Percentiles rank a stretch among this genome's conserved stretches.
These are phyloP conservation scores for Patagioenas fasciata DNA, from an alignment of 2,113 vertebrate species.

Conservation along the genomic window DNA sequence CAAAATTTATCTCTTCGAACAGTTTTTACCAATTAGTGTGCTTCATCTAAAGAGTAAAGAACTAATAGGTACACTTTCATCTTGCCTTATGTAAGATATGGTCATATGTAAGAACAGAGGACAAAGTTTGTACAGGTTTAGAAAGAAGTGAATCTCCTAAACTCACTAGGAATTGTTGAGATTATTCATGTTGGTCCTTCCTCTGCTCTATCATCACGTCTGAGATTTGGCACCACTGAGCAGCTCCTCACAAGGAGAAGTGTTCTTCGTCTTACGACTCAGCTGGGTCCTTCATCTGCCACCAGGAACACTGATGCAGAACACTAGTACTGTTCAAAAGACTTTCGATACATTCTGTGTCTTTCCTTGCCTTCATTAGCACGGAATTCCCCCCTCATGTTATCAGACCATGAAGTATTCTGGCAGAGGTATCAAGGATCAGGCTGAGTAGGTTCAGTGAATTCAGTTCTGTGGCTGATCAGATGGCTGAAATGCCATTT, in stretches of 20 bases:
- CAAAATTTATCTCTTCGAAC: not conserved
- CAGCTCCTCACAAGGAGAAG: not conserved
- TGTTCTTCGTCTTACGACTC: not conserved
- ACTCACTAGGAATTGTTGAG: not conserved
- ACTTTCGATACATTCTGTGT: not conserved
- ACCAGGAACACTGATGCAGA: not conserved
- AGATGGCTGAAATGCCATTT: not conserved
- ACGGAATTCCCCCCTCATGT: not conserved
- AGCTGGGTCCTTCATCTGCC: not conserved
- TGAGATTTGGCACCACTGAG: not conserved
- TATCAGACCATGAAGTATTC: not conserved
- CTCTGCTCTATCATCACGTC: not conserved
- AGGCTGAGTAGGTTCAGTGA: accelerated
- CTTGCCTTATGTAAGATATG: not conserved
- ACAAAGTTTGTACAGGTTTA: not conserved
- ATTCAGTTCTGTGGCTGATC: not conserved
- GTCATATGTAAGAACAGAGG: not conserved
- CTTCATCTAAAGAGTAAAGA: not conserved
- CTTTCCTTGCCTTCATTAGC: not conserved
- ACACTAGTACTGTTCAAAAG: not conserved
- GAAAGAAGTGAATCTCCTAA: not conserved
- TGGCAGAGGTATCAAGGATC: not conserved
- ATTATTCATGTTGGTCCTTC: not conserved
- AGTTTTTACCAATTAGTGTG: not conserved
- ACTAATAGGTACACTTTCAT: not conserved